Evolutionary conservation across 2,888 invertebrate genomes (phyloP), one percentile per base, ranked within the genome.

Genomic region (Hipparchia semele): DNA sequence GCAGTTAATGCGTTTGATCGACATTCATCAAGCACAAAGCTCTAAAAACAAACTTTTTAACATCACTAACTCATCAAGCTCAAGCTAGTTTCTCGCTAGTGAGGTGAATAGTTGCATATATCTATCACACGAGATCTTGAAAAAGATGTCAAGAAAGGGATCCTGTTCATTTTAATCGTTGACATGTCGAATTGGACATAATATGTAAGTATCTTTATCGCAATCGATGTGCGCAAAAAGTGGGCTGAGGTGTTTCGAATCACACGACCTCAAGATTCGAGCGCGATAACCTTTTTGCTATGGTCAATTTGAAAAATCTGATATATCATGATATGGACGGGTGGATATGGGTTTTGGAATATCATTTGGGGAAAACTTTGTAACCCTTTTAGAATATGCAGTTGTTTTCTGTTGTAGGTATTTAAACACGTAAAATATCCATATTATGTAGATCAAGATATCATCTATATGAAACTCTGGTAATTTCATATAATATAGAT

Each of bases 251-350:
- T 49, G 64, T 49, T 51, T 51, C 51, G 64, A 65, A 65, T 65
- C 61, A 65, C 23, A 65, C n/a, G 65, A 49, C 23, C 33, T 12
- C 33, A 33, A 39, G 65, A 66, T 66, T 66, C 23, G 51, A 6
- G 23, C 51, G 10, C 51, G 64, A 64, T 64, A 64, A 64, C 51
- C 12, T 49, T 64, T 33, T 64, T 49, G 51, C 51, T 33, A 23
- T 64, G 33, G 64, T 64, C 64, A 64, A 33, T 64, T 51, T 51
- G 6, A 64, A 51, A 64, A 51, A 23, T 61, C n/a, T 7, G 61
- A 39, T 12, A 12, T n/a, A 39, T 60, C 39, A 39, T 60, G 39
- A 33, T 60, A 33, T 33, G 39, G 61, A 45, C 58, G 58, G 13
- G 2, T 58, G 39, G 39, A 39, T 39, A 39, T 39, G 39, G 13